phyloP scores from a whole-genome alignment of 2,888 invertebrate species.

The Meganola albula region DNA sequence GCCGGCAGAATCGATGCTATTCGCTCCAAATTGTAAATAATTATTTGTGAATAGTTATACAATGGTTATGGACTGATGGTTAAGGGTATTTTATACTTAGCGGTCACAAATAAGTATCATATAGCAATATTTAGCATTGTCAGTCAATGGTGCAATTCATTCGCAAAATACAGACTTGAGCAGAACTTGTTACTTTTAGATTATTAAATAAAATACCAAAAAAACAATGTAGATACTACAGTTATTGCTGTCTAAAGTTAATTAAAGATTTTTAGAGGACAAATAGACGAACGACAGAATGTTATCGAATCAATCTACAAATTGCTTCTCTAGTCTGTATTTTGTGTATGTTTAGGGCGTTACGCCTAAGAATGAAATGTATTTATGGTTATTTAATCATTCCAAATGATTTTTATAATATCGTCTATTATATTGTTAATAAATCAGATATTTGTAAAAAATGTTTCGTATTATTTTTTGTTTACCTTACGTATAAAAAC shows the following conservation, averaged over 20 bases:
- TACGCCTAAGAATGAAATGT: conserved; percentile 14
- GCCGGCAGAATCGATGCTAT: conserved; percentile 84
- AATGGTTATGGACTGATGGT: conserved; percentile 47
- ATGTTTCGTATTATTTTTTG: conserved; percentile 6
- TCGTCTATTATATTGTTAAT: conserved; percentile 39
- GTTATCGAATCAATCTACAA: too few relatives aligned
- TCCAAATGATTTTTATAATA: conserved; percentile 42
- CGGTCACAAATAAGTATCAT: conserved; percentile 10
- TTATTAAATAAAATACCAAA: too few relatives aligned
- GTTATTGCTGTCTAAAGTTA: too few relatives aligned
- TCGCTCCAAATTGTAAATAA: conserved; percentile 84
- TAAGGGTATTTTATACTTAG: conserved; percentile 41
- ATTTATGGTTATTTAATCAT: conserved; percentile 43
- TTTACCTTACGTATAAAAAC: too few relatives aligned
- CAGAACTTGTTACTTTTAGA: too few relatives aligned
- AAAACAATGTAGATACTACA: too few relatives aligned
- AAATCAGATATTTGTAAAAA: conserved; percentile 34
- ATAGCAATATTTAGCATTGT: conserved; percentile 3
- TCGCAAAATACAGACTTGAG: too few relatives aligned
- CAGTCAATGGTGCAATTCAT: conserved; percentile 15
- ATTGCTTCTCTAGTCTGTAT: too few relatives aligned
- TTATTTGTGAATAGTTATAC: conserved; percentile 26
- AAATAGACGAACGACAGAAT: too few relatives aligned
- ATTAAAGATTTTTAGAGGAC: too few relatives aligned
- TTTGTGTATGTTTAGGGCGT: too few relatives aligned